Evolutionary conservation across 2,113 vertebrate genomes (phyloP).

Genomic region (Oceanites oceanicus): DNA sequence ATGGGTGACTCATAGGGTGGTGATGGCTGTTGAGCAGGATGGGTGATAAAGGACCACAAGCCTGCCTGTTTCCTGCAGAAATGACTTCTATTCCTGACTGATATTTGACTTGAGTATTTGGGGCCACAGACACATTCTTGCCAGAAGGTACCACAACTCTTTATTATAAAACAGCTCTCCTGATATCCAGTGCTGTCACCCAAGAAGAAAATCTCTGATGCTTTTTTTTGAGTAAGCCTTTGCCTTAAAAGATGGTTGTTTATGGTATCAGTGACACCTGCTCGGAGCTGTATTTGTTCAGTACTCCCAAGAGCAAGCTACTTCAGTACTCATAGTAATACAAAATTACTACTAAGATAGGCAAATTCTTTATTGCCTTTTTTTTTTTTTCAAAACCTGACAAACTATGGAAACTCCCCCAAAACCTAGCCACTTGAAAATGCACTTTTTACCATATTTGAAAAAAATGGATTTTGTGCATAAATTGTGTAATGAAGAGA

Average conservation of each 20-base stretch:
- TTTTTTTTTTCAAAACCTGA: neutral
- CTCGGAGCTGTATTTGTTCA: neutral
- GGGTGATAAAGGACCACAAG: neutral
- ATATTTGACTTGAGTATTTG: neutral
- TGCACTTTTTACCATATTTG: neutral
- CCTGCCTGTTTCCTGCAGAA: neutral
- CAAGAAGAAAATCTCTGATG: neutral
- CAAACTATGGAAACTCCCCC: neutral
- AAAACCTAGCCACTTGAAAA: neutral
- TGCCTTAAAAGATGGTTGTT: neutral
- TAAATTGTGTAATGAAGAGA: neutral
- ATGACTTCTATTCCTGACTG: neutral
- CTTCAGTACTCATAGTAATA: neutral
- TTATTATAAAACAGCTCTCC: neutral
- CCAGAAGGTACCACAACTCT: neutral
- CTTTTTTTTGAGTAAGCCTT: neutral
- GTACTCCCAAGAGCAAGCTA: neutral
- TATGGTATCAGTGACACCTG: neutral
- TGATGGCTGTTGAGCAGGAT: neutral
- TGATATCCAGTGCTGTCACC: neutral
- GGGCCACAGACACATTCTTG: neutral
- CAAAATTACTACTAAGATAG: neutral
- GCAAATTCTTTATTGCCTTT: neutral
- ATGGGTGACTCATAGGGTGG: neutral
- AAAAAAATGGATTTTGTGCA: neutral